Evolutionary conservation across 2,113 vertebrate genomes (phyloP), one percentile per base, ranked within the genome.

Genomic region (Gambusia affinis): DNA sequence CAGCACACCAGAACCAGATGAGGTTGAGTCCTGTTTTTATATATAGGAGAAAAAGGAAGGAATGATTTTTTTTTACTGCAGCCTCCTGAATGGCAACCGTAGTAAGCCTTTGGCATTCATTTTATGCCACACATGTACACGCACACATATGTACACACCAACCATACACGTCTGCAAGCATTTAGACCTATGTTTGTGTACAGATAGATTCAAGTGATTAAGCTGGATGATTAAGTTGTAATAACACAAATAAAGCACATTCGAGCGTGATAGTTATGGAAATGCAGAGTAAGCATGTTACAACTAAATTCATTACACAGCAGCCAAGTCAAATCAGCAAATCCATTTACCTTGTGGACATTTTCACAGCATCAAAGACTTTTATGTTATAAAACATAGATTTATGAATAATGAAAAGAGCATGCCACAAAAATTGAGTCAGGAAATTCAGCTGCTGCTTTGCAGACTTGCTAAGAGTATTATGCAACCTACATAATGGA

Each of bases 171-270:
- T 42, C 39, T 42, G 39, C 39, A 15, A 14, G 39, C 14, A 42
- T 47, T 19, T 47, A 47, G 14, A 7, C 17, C 5, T 17, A 7
- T 7, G 44, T 47, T 35, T 67, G 44, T 61, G 60, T 78, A 81
- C 72, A 62, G 72, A 81, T 68, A 75, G 74, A 86, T 87, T 83
- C 42, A 60, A 73, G 82, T 81, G 75, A 39, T 69, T 15, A 54
- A 57, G 29, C 76, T 94, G 83, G 93, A 95, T 94, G 91, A 94
- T 94, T 92, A 88, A 94, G 77, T 76, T 61, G 77, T 29, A 70
- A 54, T 85, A 83, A 91, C 33, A 87, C 29, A 60, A 88, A 79
- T 15, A 80, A 68, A 70, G 76, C 73, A 71, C 72, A 67, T 81
- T 72, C 80, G 65, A 70, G 76, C 71, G 78, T 83, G 76, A 80